These are phyloP conservation scores for Magallana gigas DNA, from an alignment of 1,140 invertebrate species.

Conservation along the genomic window DNA sequence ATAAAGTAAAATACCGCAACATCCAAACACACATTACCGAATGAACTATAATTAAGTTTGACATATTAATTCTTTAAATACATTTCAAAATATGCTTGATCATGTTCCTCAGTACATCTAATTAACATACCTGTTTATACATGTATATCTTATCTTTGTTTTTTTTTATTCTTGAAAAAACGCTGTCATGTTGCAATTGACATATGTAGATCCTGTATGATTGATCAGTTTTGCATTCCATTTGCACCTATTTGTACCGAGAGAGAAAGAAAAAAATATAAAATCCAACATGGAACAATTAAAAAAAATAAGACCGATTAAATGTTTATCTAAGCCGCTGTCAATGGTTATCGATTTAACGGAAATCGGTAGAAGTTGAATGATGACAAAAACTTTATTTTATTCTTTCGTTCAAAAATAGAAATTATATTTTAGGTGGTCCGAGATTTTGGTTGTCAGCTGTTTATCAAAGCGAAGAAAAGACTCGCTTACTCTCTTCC, in stretches of 20 bases:
- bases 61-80: no score
- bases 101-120: no score
- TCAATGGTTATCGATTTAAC: constrained; percentile 14
- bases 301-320: neutral
- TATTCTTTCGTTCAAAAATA: neutral
- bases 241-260: neutral
- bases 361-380: neutral
- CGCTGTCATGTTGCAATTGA: no score
- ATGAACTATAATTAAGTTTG: no score
- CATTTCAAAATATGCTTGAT: no score
- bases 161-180: no score
- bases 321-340: neutral
- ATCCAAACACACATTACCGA: no score
- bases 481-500: neutral
- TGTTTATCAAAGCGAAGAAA: neutral
- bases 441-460: neutral
- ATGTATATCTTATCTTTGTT: no score
- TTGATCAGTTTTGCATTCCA: constrained; percentile 15
- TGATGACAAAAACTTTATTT: neutral
- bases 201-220: neutral
- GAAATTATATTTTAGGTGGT: constrained; percentile 26
- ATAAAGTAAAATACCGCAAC: no score
- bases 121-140: no score
- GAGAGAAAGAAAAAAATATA: neutral
- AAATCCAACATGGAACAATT: neutral